phyloP scores from a whole-genome alignment of 2,797 vertebrate species.

The Staurois parvus region DNA sequence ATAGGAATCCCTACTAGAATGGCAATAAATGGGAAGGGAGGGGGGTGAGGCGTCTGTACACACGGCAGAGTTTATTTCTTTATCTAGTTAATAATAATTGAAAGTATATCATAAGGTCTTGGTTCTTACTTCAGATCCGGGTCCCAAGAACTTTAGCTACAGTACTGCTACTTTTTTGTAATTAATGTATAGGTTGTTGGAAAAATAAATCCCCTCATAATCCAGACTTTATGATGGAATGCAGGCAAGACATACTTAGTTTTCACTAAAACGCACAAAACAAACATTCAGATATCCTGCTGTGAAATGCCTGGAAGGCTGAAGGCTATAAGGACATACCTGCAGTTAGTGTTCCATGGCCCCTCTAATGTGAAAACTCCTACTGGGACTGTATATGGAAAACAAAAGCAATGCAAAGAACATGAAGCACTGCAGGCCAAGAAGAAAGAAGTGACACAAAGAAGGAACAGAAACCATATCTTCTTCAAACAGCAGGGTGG shows the following conservation, averaged over 20 bases:
- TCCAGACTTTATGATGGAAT: not conserved
- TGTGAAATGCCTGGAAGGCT: slow-evolving; percentile 27
- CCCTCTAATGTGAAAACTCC: slow-evolving; percentile 19
- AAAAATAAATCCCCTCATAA: not conserved
- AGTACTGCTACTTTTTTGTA: no score
- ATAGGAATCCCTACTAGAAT: no score
- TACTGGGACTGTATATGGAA: slow-evolving; percentile 48
- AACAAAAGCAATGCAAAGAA: slow-evolving; percentile 57
- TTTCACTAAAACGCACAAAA: slow-evolving; percentile 3
- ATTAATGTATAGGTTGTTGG: no score
- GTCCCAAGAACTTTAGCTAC: no score
- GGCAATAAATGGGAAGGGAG: no score
- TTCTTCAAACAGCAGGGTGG: slow-evolving; percentile 43
- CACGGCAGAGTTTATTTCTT: no score
- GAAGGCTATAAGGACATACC: not conserved
- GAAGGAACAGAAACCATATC: slow-evolving; percentile 36
- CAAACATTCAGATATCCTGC: not conserved
- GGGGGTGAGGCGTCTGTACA: no score
- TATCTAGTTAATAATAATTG: no score
- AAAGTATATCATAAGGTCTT: no score
- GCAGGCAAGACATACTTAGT: not conserved
- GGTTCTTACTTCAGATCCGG: no score
- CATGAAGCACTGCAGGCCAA: slow-evolving; percentile 18
- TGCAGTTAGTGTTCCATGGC: not conserved
- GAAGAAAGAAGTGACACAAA: slow-evolving; percentile 37